Percentiles rank a stretch among this genome's conserved stretches.
Evolutionary conservation across 2,113 vertebrate species (phyloP).

Genomic region (Lepisosteus oculatus): DNA sequence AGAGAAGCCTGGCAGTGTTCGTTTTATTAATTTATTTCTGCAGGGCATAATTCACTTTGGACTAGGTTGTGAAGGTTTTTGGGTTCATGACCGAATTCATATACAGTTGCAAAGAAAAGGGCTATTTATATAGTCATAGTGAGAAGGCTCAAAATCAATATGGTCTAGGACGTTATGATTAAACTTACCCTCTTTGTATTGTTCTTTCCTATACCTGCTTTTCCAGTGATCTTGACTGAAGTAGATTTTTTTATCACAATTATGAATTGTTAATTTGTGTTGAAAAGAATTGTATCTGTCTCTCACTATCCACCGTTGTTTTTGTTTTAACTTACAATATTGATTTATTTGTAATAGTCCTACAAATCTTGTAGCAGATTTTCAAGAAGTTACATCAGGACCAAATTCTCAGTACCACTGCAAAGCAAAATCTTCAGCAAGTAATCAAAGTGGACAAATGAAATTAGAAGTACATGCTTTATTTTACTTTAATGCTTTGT

Average conservation of each 20-base stretch:
- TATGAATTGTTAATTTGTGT: conserved; percentile 68
- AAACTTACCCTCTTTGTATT: conserved; percentile 78
- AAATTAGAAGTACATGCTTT: conserved; percentile 7
- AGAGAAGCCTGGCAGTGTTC: conserved; percentile 71
- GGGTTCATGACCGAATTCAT: conserved; percentile 79
- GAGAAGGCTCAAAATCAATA: conserved; percentile 83
- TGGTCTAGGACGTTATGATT: conserved; percentile 79
- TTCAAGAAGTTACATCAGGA: not conserved
- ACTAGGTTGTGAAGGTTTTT: conserved; percentile 69
- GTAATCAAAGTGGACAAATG: not conserved
- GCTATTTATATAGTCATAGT: conserved; percentile 85
- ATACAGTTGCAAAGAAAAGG: conserved; percentile 80
- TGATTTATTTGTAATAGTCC: conserved; percentile 18
- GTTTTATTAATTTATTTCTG: conserved; percentile 88
- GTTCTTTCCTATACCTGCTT: conserved; percentile 67
- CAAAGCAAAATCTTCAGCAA: not conserved
- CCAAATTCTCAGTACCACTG: not conserved
- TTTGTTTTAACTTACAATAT: conserved; percentile 9
- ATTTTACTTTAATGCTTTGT: conserved; percentile 16
- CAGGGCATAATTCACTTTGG: conserved; percentile 79
- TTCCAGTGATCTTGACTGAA: conserved; percentile 64
- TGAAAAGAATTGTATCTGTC: conserved; percentile 62
- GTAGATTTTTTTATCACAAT: conserved; percentile 66
- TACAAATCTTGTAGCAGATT: conserved; percentile 7
- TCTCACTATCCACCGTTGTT: conserved; percentile 26